Evolutionary conservation across 1,140 invertebrate genomes (phyloP), one percentile per base, ranked within the genome.

Genomic region (Drosophila asahinai): DNA sequence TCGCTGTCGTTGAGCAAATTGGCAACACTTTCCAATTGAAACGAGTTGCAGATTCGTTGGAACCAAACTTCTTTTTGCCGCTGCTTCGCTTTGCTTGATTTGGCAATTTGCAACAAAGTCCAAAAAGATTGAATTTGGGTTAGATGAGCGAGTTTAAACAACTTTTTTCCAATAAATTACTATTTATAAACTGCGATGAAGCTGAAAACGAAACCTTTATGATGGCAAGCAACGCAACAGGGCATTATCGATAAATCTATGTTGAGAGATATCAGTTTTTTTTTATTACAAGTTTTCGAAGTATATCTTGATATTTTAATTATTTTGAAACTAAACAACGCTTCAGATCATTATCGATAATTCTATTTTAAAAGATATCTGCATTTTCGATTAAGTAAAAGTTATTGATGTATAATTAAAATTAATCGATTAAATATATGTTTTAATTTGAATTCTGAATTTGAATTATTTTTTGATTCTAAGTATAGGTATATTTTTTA

Each of bases 21-120:
- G 84, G 84, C 86, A 87, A 87, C 84, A 87, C 84, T 87, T 87
- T 90, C 84, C 81, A 87, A 87, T 89, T 89, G 77, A 71, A 89
- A 71, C 84, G 73, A 75, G 75, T 79, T 78, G 65, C 65, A 62
- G 75, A 70, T 71, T 62, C 38, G 64, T 38, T 55, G 54, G 55
- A 55, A 45, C 42, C 54, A n/a, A 42, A 45, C 25, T 40, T 55
- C 33, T 43, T 70, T 66, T 55, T 25, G 49, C 2, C 17, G 60
- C 36, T 51, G 54, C 54, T 57, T 25, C 54, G 19, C n/a, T 40
- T 47, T 22, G 9, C 45, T 17, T 72, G 36, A 58, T 51, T 76
- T 55, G 58, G 38, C 43, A 11, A 57, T 48, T 74, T 65, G 17
- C 12, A 58, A 42, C 33, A 58, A 55, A 58, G 30, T 22, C 12